phyloP scores from a whole-genome alignment of 2,113 vertebrate species.

The Xenopus laevis region DNA sequence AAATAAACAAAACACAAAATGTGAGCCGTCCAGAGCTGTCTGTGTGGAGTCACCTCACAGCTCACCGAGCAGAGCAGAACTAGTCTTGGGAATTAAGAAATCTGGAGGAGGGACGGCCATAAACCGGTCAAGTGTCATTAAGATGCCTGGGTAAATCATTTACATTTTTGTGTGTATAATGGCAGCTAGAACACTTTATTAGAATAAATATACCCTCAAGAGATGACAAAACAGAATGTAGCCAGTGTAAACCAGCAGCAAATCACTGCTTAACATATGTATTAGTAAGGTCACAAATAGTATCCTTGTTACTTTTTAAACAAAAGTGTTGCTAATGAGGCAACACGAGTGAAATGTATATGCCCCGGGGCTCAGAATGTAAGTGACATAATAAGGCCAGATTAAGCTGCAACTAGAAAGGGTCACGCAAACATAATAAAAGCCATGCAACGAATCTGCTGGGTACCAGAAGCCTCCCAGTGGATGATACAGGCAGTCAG shows the following conservation, averaged over 20 bases:
- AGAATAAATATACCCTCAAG: slow-evolving; percentile 51
- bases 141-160: slow-evolving; percentile 62
- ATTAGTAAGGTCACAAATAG: slow-evolving; percentile 66
- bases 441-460: neutral
- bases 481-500: neutral
- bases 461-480: neutral
- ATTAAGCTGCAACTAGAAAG: neutral
- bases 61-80: neutral
- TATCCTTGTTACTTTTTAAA: slow-evolving; percentile 78
- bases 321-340: slow-evolving; percentile 78
- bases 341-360: slow-evolving; percentile 60
- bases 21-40: neutral
- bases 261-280: slow-evolving; percentile 55
- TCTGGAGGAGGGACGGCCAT: slow-evolving; percentile 43
- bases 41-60: slow-evolving; percentile 17
- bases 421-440: neutral
- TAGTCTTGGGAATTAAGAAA: slow-evolving; percentile 18
- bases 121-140: slow-evolving; percentile 38
- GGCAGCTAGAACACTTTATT: slow-evolving; percentile 42
- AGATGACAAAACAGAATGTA: slow-evolving; percentile 55
- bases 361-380: slow-evolving; percentile 48
- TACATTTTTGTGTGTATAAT: slow-evolving; percentile 56
- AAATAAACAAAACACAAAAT: neutral
- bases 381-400: neutral
- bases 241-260: slow-evolving; percentile 61